Percentiles rank a stretch among this genome's conserved stretches.
phyloP scores from a whole-genome alignment of 2,113 vertebrate genomes.

The Hydrochoerus hydrochaeris region DNA sequence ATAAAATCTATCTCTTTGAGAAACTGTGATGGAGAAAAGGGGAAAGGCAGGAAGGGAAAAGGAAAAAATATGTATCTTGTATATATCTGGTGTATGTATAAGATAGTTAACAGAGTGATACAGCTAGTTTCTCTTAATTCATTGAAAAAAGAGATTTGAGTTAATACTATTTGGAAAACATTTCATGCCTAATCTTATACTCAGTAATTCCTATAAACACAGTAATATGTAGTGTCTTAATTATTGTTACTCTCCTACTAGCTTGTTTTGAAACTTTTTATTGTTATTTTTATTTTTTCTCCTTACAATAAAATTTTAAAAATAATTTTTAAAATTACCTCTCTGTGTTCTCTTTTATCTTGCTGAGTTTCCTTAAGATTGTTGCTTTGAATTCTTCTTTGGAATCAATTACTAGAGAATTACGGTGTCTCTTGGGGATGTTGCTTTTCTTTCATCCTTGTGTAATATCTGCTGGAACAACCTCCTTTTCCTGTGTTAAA shows the following conservation, averaged over 20 bases:
- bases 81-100: too few species aligned
- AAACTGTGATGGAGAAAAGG: neutral
- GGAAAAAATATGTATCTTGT: too few species aligned
- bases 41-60: neutral
- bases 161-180: neutral
- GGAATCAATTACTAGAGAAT: neutral
- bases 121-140: neutral
- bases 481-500: neutral
- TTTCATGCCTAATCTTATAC: neutral
- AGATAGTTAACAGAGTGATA: neutral
- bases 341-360: neutral
- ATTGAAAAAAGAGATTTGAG: neutral
- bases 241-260: neutral
- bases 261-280: neutral
- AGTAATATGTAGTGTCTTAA: neutral
- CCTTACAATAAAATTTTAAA: neutral
- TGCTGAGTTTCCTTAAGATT: neutral
- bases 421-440: too few species aligned
- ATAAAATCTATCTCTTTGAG: neutral
- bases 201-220: too few species aligned
- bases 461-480: neutral
- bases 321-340: too few species aligned
- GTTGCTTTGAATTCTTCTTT: neutral
- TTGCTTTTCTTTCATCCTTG: neutral
- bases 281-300: neutral